Percentiles rank a stretch among this genome's conserved stretches.
Evolutionary conservation across 2,113 vertebrate genomes (phyloP).

Genomic region (Macrotis lagotis): DNA sequence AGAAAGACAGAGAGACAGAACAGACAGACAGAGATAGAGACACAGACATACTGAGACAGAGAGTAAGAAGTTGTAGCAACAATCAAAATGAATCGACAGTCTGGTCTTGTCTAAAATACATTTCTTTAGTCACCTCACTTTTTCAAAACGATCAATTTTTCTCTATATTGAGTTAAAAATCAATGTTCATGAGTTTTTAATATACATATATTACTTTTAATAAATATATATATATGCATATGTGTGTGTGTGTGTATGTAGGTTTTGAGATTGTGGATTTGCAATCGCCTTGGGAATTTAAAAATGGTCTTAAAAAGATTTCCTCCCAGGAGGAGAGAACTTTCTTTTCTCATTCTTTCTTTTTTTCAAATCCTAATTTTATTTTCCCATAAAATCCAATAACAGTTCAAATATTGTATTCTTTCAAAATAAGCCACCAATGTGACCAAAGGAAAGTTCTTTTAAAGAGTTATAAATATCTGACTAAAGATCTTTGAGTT

Average conservation of each 20-base stretch:
- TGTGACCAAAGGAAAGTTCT: not conserved
- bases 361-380: not conserved
- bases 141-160: constrained; percentile 4
- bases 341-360: not conserved
- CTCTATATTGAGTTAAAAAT: constrained; percentile 31
- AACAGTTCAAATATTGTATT: constrained; percentile 9
- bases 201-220: too few species aligned
- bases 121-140: too few species aligned
- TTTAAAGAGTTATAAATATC: not conserved
- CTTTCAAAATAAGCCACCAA: not conserved
- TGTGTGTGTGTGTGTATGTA: too few species aligned
- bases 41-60: too few species aligned
- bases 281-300: constrained; percentile 35
- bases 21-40: too few species aligned
- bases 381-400: constrained; percentile 31
- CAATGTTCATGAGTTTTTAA: not conserved
- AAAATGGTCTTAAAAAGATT: not conserved
- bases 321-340: not conserved
- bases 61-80: too few species aligned
- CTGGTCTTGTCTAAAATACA: too few species aligned
- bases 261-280: not conserved
- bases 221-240: too few species aligned
- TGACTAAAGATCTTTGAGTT: not conserved
- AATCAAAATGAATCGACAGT: too few species aligned
- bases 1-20: too few species aligned